These are phyloP conservation scores for Coecobrya sp. DNA, from an alignment of 2,888 invertebrate genomes.

Conservation along the genomic window DNA sequence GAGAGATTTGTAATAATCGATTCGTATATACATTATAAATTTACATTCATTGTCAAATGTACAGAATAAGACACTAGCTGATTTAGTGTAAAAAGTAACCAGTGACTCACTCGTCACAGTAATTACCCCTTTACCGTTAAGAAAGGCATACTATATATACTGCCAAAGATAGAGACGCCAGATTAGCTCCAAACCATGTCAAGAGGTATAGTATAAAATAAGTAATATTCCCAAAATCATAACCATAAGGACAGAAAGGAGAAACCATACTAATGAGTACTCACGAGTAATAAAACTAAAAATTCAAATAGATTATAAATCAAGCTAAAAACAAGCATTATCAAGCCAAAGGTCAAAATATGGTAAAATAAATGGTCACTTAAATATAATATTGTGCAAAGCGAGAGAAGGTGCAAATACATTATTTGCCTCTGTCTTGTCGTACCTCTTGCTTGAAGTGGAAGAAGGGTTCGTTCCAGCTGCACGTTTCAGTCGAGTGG, in stretches of 20 bases:
- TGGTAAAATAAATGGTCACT: conserved; percentile 13
- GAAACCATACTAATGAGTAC: neutral
- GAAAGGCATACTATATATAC: neutral
- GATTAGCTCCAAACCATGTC: neutral
- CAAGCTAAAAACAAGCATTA: conserved; percentile 15
- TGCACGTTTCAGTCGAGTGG: conserved; percentile 84
- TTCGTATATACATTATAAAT: neutral
- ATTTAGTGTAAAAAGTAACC: neutral
- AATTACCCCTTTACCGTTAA: neutral
- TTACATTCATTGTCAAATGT: neutral
- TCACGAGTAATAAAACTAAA: conserved; percentile 16
- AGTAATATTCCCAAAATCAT: neutral
- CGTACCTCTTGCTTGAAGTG: conserved; percentile 86
- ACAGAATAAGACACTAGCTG: neutral
- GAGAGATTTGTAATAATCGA: too few species aligned
- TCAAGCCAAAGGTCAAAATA: neutral
- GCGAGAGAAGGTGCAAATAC: neutral
- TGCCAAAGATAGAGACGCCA: conserved; percentile 19
- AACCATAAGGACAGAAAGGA: neutral
- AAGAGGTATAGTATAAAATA: neutral
- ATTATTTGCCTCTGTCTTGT: neutral
- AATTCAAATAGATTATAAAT: conserved; percentile 7
- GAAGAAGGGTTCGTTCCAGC: conserved; percentile 84
- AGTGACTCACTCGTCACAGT: neutral
- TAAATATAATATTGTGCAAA: conserved; percentile 10